phyloP scores from a whole-genome alignment of 1,140 invertebrate genomes.

The Drosophila lacteicornis region DNA sequence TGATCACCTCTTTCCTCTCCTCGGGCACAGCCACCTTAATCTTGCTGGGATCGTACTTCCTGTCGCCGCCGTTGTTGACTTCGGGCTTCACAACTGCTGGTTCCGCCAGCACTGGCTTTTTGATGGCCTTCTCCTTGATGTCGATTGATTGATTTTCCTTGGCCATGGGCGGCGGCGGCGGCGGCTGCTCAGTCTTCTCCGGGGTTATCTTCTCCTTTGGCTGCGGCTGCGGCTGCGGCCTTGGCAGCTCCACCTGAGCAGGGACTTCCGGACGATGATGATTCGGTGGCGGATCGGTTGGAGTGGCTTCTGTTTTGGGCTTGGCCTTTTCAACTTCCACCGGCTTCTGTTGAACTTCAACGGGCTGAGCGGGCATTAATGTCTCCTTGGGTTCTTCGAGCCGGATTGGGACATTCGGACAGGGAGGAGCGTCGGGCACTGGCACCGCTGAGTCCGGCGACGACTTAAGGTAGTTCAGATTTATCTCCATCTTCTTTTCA shows the following conservation, averaged over 20 bases:
- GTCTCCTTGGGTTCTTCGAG: constrained; percentile 12
- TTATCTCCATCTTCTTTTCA: constrained; percentile 26
- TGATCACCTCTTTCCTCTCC: constrained; percentile 33
- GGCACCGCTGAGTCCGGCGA: constrained; percentile 19
- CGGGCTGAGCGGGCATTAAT: too few species aligned
- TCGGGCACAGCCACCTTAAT: constrained; percentile 24
- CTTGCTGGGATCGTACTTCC: constrained; percentile 51
- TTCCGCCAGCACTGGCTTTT: constrained; percentile 33
- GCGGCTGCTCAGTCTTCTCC: constrained; percentile 11
- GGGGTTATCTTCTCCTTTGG: background rate
- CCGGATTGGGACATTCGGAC: background rate
- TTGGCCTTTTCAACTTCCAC: constrained; percentile 12
- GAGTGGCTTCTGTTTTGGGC: constrained; percentile 5
- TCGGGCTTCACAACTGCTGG: constrained; percentile 37
- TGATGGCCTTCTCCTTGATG: constrained; percentile 49
- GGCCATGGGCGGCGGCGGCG: background rate
- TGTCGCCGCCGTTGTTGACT: constrained; percentile 10
- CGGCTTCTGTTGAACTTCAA: constrained; percentile 1
- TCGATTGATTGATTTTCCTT: constrained; percentile 22
- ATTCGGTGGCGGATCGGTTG: background rate
- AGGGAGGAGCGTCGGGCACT: background rate
- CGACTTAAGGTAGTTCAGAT: constrained; percentile 26
- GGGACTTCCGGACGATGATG: constrained; percentile 4
- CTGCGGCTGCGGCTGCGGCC: background rate
- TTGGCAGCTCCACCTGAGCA: background rate